Conservation (phyloP, 1,140 invertebrate species). For the Polyergus mexicanus region DNA sequence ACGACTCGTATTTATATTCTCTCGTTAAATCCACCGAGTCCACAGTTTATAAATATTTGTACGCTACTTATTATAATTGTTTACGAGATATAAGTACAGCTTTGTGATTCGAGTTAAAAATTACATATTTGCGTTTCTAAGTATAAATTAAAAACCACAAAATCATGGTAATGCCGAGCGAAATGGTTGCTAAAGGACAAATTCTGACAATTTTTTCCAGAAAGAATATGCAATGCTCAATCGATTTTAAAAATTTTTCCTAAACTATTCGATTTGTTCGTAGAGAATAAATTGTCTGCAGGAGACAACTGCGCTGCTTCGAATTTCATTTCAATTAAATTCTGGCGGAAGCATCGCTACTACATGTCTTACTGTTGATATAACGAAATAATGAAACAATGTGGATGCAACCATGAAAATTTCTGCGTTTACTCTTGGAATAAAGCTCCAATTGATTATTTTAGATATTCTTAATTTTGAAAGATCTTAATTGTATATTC, state of each 20-base stretch:
- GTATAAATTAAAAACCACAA: background rate
- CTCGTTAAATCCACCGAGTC: background rate
- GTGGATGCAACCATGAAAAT: background rate
- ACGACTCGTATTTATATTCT: background rate
- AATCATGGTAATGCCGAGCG: background rate
- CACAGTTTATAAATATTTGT: background rate
- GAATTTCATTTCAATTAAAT: constrained; percentile 11
- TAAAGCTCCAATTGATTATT: background rate
- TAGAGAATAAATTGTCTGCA: constrained; percentile 1
- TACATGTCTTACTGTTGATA: background rate
- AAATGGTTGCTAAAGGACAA: background rate
- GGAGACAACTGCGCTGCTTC: background rate
- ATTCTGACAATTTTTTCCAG: constrained; percentile 25
- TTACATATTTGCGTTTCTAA: background rate
- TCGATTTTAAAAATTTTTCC: constrained; percentile 43
- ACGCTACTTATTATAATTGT: background rate
- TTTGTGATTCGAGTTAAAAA: background rate
- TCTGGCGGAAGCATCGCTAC: background rate
- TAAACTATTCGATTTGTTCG: constrained; percentile 12
- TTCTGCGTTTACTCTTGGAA: background rate
- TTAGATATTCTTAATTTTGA: constrained; percentile 15
- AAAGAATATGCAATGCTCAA: background rate
- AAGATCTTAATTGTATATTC: background rate
- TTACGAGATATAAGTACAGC: background rate
- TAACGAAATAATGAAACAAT: constrained; percentile 25